Conservation (phyloP, 2,113 vertebrate genomes). For the Neofelis nebulosa region DNA sequence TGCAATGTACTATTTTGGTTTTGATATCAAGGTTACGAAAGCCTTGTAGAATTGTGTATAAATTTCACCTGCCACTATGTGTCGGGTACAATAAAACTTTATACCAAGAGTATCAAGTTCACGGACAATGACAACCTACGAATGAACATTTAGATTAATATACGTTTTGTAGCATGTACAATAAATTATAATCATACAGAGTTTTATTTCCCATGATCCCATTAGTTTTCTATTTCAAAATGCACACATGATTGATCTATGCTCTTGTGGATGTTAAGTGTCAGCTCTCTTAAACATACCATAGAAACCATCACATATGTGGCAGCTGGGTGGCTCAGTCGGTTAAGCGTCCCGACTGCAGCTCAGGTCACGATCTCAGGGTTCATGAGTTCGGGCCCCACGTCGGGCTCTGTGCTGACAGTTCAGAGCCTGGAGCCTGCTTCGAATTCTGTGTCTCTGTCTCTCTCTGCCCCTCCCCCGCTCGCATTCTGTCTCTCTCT, state of each 20-base stretch:
- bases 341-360: no score
- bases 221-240: background rate
- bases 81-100: background rate
- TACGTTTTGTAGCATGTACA: background rate
- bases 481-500: no score
- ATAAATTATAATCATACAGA: background rate
- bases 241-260: background rate
- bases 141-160: background rate
- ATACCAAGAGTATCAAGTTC: background rate
- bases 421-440: no score
- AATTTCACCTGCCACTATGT: background rate
- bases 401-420: no score
- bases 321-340: no score
- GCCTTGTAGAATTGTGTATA: background rate
- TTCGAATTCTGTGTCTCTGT: no score
- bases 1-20: background rate
- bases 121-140: background rate
- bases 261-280: background rate
- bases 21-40: background rate
- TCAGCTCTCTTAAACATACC: background rate
- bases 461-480: no score
- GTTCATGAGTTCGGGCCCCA: no score
- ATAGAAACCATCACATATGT: background rate
- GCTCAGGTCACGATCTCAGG: no score
- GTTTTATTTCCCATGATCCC: background rate